phyloP scores from a whole-genome alignment of 1,140 invertebrate species.

The Bombus waltoni region DNA sequence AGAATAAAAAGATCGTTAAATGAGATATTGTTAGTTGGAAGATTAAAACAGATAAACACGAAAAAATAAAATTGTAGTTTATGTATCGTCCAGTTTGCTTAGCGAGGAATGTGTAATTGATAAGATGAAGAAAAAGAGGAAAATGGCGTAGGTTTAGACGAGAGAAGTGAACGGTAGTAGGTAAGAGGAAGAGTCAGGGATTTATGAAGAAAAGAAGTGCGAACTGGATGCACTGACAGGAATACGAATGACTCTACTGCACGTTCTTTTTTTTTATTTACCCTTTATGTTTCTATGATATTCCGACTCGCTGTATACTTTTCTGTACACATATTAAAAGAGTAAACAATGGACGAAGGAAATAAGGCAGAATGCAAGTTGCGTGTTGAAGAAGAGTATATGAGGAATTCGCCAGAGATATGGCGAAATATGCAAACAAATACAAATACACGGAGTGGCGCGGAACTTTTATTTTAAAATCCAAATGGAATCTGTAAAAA shows the following conservation, averaged over 20 bases:
- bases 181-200: background rate
- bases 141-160: background rate
- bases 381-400: too few relatives aligned
- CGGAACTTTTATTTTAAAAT: background rate
- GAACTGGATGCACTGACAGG: background rate
- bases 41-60: background rate
- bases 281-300: background rate
- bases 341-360: background rate
- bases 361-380: background rate
- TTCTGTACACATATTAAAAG: background rate
- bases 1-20: background rate
- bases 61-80: background rate
- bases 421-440: background rate
- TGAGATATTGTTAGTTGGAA: too few relatives aligned
- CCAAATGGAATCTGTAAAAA: background rate
- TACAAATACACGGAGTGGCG: background rate
- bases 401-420: background rate
- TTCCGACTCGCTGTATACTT: background rate
- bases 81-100: background rate
- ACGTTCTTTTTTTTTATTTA: background rate
- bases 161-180: background rate
- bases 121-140: background rate
- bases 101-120: background rate
- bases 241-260: slow-evolving; percentile 14
- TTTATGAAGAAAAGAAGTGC: background rate